Evolutionary conservation across 2,797 vertebrate species (phyloP).

Genomic region (Sebastes vulpes): DNA sequence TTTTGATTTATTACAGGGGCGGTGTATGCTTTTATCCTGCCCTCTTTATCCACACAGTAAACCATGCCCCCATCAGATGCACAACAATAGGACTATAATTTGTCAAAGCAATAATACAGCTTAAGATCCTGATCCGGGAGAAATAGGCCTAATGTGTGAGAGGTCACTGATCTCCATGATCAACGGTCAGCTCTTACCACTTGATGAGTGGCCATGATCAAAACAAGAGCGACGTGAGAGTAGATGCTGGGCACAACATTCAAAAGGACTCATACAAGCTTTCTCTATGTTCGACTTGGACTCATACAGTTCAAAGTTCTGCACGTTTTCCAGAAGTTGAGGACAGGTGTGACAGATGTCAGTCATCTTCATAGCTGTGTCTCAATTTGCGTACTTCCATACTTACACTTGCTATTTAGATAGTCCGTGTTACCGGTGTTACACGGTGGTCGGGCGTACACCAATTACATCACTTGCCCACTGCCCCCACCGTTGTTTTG

Average conservation of each 20-base stretch:
- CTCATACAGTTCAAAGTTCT: neutral
- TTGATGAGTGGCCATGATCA: neutral
- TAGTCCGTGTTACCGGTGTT: too few relatives aligned
- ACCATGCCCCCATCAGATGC: neutral
- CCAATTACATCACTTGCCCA: too few relatives aligned
- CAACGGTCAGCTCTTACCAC: neutral
- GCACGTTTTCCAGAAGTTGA: neutral
- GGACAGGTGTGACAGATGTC: neutral
- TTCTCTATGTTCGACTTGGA: neutral
- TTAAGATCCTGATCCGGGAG: neutral
- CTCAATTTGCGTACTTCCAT: too few relatives aligned
- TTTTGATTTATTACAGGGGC: constrained; percentile 47
- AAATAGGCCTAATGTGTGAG: neutral
- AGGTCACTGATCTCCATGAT: neutral
- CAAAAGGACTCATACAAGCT: neutral
- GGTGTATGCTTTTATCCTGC: constrained; percentile 2
- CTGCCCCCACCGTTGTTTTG: too few relatives aligned
- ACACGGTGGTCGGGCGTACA: too few relatives aligned
- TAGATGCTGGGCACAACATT: neutral
- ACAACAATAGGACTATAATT: neutral
- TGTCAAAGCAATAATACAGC: neutral
- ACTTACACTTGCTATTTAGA: too few relatives aligned
- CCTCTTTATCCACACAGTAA: constrained; percentile 2
- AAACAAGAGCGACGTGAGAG: neutral
- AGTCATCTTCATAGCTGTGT: too few relatives aligned